These are phyloP conservation scores for Pyrrhia umbra DNA, from an alignment of 2,888 invertebrate genomes.

Conservation along the genomic window DNA sequence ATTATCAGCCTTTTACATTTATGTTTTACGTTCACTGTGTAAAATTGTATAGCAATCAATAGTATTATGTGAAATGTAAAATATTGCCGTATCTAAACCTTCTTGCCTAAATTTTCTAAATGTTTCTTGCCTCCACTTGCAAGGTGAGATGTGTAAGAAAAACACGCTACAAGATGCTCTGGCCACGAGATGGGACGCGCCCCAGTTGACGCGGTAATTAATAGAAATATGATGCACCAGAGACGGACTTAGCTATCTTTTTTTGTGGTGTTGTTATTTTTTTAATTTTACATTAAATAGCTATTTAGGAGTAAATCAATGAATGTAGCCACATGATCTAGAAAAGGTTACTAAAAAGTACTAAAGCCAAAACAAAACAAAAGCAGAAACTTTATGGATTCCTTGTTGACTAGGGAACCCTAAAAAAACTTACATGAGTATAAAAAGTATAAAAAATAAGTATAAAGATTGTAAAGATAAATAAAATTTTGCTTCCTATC, in stretches of 20 bases:
- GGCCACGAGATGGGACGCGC: conserved; percentile 74
- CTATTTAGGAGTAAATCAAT: too few species aligned
- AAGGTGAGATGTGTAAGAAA: conserved; percentile 51
- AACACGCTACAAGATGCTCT: conserved; percentile 63
- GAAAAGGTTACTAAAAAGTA: too few species aligned
- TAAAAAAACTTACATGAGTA: too few species aligned
- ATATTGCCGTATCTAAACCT: conserved; percentile 34
- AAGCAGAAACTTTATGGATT: too few species aligned
- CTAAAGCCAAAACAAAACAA: too few species aligned
- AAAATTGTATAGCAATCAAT: not conserved
- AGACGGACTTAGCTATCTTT: conserved; percentile 55
- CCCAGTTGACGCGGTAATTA: conserved; percentile 84
- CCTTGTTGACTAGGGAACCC: too few species aligned
- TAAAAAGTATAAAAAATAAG: too few species aligned
- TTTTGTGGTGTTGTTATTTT: conserved; percentile 2
- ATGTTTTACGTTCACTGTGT: not conserved
- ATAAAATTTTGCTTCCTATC: too few species aligned
- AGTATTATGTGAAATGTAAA: not conserved
- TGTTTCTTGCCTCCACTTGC: conserved; percentile 32
- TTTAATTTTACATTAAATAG: too few species aligned
- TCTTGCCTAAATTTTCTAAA: too few species aligned
- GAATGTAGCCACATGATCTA: too few species aligned
- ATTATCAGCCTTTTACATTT: not conserved
- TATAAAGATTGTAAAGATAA: too few species aligned
- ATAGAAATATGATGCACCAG: conserved; percentile 79